Evolutionary conservation across 2,888 invertebrate genomes (phyloP).

Genomic region (Drosophila infuscata): DNA sequence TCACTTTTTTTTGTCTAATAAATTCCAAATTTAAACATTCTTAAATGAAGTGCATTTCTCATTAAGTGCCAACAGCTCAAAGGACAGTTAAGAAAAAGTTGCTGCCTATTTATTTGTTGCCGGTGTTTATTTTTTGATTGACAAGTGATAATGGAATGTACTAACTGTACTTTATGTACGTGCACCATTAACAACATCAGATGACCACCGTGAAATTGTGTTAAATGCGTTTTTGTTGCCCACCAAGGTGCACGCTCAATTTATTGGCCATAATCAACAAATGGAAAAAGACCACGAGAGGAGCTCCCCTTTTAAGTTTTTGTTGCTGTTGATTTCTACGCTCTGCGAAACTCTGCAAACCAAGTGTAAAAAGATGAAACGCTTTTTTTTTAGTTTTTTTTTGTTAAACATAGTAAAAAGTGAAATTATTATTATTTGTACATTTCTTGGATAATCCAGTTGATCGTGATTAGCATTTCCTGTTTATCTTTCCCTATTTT

Average conservation of each 20-base stretch:
- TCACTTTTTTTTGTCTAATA: slow-evolving; percentile 24
- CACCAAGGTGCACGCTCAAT: not conserved
- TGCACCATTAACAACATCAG: not conserved
- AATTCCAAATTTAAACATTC: slow-evolving; percentile 34
- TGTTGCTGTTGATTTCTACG: not conserved
- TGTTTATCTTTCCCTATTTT: not conserved
- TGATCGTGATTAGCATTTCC: not conserved
- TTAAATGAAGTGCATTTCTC: not conserved
- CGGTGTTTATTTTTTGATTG: not conserved
- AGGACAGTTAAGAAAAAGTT: not conserved
- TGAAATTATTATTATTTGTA: not conserved
- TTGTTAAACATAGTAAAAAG: not conserved
- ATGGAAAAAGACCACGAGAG: not conserved
- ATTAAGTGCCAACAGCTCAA: not conserved
- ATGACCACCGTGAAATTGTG: not conserved
- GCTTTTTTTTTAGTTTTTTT: not conserved
- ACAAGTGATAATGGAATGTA: not conserved
- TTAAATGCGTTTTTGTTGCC: not conserved
- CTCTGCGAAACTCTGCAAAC: not conserved
- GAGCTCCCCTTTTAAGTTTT: not conserved
- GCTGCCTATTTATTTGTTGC: not conserved
- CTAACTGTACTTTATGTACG: not conserved
- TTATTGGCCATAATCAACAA: not conserved
- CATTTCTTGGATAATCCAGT: not conserved
- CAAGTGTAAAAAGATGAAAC: not conserved